These are phyloP conservation scores for Apostichopus leukothele DNA, from an alignment of 53 echinoderm and acorn worm genomes.

Conservation along the genomic window DNA sequence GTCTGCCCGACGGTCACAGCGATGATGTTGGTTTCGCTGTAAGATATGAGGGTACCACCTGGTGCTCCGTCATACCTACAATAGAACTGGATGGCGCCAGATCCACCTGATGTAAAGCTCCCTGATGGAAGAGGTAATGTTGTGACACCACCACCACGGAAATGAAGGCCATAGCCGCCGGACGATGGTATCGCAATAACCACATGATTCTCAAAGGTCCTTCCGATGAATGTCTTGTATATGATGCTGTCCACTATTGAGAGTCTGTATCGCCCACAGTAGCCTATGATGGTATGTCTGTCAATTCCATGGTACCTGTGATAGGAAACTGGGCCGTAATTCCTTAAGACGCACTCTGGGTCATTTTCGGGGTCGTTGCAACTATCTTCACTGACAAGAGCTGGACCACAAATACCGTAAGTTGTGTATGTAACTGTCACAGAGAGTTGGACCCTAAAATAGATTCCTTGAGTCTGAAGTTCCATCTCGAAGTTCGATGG, in stretches of 20 bases:
- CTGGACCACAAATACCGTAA: constrained; percentile 80
- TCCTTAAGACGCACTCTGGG: constrained; percentile 62
- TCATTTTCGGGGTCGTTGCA: constrained; percentile 60
- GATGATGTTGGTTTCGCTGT: constrained; percentile 56
- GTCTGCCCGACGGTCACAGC: constrained; percentile 58
- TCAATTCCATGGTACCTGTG: constrained; percentile 57
- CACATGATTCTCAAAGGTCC: constrained; percentile 40
- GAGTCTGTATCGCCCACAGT: constrained; percentile 58
- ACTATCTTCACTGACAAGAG: constrained; percentile 46
- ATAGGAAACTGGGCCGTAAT: constrained; percentile 67
- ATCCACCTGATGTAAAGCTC: constrained; percentile 20
- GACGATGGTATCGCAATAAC: constrained; percentile 44
- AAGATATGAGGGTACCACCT: constrained; percentile 73
- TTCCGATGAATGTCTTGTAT: constrained; percentile 35
- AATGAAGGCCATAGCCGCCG: constrained; percentile 74
- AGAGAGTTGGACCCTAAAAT: constrained; percentile 69
- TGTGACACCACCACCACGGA: constrained; percentile 64
- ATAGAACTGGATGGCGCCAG: constrained; percentile 74
- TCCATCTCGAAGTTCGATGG: constrained; percentile 60
- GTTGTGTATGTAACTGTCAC: constrained; percentile 49
- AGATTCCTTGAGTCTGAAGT: constrained; percentile 62
- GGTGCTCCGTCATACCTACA: constrained; percentile 50
- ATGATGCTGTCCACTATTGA: constrained; percentile 58
- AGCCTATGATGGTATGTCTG: constrained; percentile 19
- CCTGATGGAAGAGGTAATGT: constrained; percentile 54